Evolutionary conservation across 2,888 invertebrate genomes (phyloP).

Genomic region (Drosophila fungiperda): DNA sequence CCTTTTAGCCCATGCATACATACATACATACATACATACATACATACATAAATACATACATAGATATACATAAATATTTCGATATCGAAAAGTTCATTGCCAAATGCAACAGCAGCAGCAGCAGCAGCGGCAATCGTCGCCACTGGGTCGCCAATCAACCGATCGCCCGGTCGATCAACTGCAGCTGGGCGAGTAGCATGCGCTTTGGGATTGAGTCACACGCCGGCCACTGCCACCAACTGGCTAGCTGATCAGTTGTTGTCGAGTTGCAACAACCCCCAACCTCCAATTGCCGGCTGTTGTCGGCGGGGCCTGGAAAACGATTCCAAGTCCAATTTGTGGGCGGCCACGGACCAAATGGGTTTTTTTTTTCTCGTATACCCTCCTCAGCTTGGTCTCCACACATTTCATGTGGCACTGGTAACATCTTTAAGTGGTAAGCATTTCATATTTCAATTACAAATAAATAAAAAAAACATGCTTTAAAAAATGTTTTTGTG

Average conservation of each 20-base stretch:
- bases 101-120: slow-evolving; percentile 58
- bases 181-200: slow-evolving; percentile 52
- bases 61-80: slow-evolving; percentile 40
- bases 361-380: slow-evolving; percentile 48
- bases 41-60: neutral
- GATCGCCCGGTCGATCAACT: slow-evolving; percentile 75
- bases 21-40: neutral
- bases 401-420: neutral
- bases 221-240: slow-evolving; percentile 23
- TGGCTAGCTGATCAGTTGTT: slow-evolving; percentile 14
- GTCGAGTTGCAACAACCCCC: slow-evolving; percentile 54
- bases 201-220: slow-evolving; percentile 55
- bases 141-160: slow-evolving; percentile 59
- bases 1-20: slow-evolving; percentile 42
- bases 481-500: no score
- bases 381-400: slow-evolving; percentile 15
- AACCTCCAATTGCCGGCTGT: slow-evolving; percentile 59
- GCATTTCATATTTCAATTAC: neutral
- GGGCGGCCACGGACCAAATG: slow-evolving; percentile 76
- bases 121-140: slow-evolving; percentile 48
- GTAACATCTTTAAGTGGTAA: neutral
- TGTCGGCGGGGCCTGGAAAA: slow-evolving; percentile 43
- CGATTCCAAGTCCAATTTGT: slow-evolving; percentile 60
- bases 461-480: no score
- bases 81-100: slow-evolving; percentile 77